Evolutionary conservation across 1,140 invertebrate genomes (phyloP), one percentile per base, ranked within the genome.

Genomic region (Periplaneta americana): DNA sequence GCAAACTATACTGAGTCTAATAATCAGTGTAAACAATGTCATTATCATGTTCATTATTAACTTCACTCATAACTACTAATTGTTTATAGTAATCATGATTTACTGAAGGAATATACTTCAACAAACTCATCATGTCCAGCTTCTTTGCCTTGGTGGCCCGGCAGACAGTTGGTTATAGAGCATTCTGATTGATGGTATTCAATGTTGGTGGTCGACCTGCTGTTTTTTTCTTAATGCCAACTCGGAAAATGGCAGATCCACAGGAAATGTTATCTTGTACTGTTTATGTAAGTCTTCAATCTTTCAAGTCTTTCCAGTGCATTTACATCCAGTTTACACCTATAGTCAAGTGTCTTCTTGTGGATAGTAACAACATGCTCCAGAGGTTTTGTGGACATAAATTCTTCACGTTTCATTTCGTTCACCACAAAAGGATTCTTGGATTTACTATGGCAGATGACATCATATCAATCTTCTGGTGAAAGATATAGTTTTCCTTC

Each of bases 141-240:
- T 36, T 39, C 22, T 34, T 78, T 33, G 6, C 9, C 6, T 75
- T n/a, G 33, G n/a, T 36, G 34, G 33, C 31, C 32, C 22, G 31
- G n/a, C 11, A 22, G 28, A 80, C 39, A 80, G 35, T 57, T 57
- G 39, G 39, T 15, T 57, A 57, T 36, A 37, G 75, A 35, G 15
- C 13, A 31, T 57, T 79, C 18, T 36, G 17, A 32, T 35, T 76
- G 9, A 39, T 74, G 31, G 66, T 76, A 78, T 34, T 35, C 10
- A 80, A 81, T 84, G 31, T 36, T 80, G 39, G n/a, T n/a, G 28
- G 15, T 81, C 80, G 74, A 78, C 66, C 79, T 82, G 36, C 22
- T 81, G n/a, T 15, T 78, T 37, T 28, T 79, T 79, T 34, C n/a
- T 76, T 80, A 76, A 36, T 34, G 74, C 79, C 31, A 15, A 57